Base-by-base conservation (phyloP, 2,888 invertebrate genomes). In the Maniola hyperantus region DNA sequence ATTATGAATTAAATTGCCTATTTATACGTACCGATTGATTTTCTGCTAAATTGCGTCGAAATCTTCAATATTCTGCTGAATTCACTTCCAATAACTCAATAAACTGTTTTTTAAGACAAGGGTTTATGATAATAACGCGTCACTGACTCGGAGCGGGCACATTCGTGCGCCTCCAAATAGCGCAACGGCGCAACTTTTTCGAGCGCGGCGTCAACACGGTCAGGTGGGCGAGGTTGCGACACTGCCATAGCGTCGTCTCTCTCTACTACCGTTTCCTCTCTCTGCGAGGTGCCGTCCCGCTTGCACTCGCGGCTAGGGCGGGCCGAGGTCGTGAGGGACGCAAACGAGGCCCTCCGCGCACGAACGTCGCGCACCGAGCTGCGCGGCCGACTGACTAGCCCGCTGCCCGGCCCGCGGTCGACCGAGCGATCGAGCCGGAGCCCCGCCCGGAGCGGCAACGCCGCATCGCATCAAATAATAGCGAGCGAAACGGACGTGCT, bases 161-260 rank as follows among this genome's bases (percentile, higher is more conserved):
- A 89, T 89, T 87, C 91, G 91, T 91, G 91, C 91, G 89, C 86
- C 87, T 88, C 87, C 89, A 89, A 90, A 90, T 91, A 91, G 91
- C 91, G 91, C 91, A 90, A 88, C 91, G 91, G 91, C 91, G 91
- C 91, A 91, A 91, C 91, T 91, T 91, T 91, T 91, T 90, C 89
- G 87, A 91, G 90, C 88, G 88, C 91, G 91, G 90, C 91, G 85
- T 91, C 91, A 91, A 91, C 92, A 91, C 91, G 89, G 91, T 92
- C 92, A 92, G 92, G 92, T 92, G 92, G 91, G 91, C 90, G 91
- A 91, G 89, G 91, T 92, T 91, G 92, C 92, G 92, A 91, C 91
- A 91, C 88, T 85, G 91, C 86, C 88, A 88, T 91, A 77, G 76
- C 73, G 79, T 78, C 73, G 74, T 89, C 89, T 83, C 87, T 73